Evolutionary conservation across 2,888 invertebrate genomes (phyloP).

Genomic region (Drosophila greeni): DNA sequence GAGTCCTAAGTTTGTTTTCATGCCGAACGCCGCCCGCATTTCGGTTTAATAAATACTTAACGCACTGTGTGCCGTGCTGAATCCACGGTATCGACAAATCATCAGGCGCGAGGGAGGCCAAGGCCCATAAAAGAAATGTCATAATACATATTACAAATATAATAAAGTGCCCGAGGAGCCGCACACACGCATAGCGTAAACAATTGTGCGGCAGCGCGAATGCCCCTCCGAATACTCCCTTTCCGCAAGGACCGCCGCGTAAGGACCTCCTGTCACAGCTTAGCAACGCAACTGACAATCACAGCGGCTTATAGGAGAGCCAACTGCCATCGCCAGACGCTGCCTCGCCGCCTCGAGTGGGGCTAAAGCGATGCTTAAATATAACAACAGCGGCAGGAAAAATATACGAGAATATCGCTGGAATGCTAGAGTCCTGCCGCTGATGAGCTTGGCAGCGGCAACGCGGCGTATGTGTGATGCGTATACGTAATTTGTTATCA

Average conservation of each 20-base stretch:
- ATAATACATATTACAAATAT: constrained; percentile 71
- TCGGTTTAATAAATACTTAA: constrained; percentile 49
- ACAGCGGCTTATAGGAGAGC: constrained; percentile 42
- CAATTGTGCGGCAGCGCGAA: constrained; percentile 66
- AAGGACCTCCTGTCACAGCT: constrained; percentile 22
- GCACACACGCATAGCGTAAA: constrained; percentile 46
- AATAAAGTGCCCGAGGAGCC: constrained; percentile 67
- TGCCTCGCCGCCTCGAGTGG: constrained; percentile 46
- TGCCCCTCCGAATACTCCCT: constrained; percentile 10
- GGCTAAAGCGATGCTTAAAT: constrained; percentile 71
- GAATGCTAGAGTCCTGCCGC: constrained; percentile 15
- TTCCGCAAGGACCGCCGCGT: constrained; percentile 4
- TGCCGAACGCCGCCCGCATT: constrained; percentile 38
- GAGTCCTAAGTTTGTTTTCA: constrained; percentile 49
- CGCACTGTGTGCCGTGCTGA: constrained; percentile 18
- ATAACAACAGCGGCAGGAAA: constrained; percentile 43
- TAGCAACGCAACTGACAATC: constrained; percentile 43
- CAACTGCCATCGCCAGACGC: constrained; percentile 30
- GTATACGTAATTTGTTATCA: constrained; percentile 71
- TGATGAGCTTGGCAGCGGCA: constrained; percentile 47
- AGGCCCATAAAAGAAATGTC: constrained; percentile 60
- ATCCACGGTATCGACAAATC: constrained; percentile 48
- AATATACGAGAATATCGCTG: constrained; percentile 11
- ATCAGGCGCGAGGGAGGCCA: constrained; percentile 32
- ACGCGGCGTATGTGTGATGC: constrained; percentile 67